Evolutionary conservation across 2,888 invertebrate species (phyloP), one percentile per base, ranked within the genome.

Genomic region (Limenitis camilla): DNA sequence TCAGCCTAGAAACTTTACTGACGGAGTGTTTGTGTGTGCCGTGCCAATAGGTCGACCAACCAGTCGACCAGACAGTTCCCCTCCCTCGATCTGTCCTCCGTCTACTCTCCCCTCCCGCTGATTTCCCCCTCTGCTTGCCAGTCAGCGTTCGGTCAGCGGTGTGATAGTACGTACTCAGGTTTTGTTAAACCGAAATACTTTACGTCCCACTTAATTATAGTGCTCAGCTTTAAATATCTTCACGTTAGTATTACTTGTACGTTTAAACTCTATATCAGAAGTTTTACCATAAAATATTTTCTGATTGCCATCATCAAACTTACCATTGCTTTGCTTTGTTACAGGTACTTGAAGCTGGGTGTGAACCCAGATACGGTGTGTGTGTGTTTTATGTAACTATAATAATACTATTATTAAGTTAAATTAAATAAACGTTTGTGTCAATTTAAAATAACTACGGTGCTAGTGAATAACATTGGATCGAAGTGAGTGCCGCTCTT

Each of bases 11-110:
- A 78, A 81, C 72, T 74, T 74, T 65, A 63, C 74, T 77, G 78
- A 76, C 56, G 57, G 52, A 51, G 45, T 52, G 53, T 48, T 71
- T 76, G 73, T 71, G 67, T 74, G 78, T 81, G 72, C 72, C 74
- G 72, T 78, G 80, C 83, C 78, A 84, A 80, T 83, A 80, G 81
- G 84, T 85, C 84, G 86, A 75, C 84, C 85, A 84, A 85, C 85
- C 83, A 85, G 85, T 83, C 81, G 75, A 70, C 74, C 78, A 84
- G 84, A 80, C 81, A 76, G 76, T 76, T 83, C 79, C 81, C 84
- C 84, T 80, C 81, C 80, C 81, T 73, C 77, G 68, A 71, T 73
- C 73, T 72, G 73, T 78, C 81, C 78, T 76, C 78, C 74, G 76
- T 78, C 79, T 76, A 72, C 72, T 74, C 72, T 69, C 77, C 73